Evolutionary conservation across 2,797 vertebrate genomes (phyloP).

Genomic region (Sebastes reedi): DNA sequence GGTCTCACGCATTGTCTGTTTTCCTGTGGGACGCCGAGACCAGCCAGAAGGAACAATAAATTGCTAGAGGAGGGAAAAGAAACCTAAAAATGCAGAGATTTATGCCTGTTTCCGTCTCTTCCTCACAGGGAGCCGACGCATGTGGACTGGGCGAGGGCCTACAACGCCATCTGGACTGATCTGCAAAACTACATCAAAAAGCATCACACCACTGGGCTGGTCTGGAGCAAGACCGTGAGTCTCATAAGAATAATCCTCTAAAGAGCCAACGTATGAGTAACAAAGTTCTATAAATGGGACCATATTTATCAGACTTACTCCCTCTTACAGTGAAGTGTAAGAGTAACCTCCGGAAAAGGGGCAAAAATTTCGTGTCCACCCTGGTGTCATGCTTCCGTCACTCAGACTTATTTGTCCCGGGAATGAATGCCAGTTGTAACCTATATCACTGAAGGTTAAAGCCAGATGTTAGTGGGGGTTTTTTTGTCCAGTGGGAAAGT

Average conservation of each 20-base stretch:
- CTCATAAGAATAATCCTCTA: neutral
- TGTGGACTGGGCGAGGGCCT: conserved; percentile 94
- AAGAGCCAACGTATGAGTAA: neutral
- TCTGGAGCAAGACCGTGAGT: conserved; percentile 93
- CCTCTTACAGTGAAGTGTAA: neutral
- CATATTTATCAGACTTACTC: neutral
- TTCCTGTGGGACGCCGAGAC: neutral
- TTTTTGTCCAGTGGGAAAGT: neutral
- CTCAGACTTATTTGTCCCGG: neutral
- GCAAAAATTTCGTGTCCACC: too few relatives aligned
- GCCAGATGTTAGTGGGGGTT: neutral
- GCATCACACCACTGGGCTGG: conserved; percentile 92
- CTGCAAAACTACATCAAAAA: conserved; percentile 94
- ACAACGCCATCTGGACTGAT: conserved; percentile 91
- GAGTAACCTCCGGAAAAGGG: neutral
- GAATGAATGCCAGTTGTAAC: neutral
- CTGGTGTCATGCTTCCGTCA: too few relatives aligned
- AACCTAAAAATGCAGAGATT: neutral
- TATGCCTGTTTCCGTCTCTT: neutral
- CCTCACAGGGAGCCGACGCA: conserved; percentile 90
- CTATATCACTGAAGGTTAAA: neutral
- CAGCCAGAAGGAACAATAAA: neutral
- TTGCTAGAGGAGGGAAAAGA: neutral
- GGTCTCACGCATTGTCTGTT: neutral
- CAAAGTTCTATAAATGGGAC: neutral